Evolutionary conservation across 2,797 vertebrate species (phyloP).

Genomic region (Amazona ochrocephala): DNA sequence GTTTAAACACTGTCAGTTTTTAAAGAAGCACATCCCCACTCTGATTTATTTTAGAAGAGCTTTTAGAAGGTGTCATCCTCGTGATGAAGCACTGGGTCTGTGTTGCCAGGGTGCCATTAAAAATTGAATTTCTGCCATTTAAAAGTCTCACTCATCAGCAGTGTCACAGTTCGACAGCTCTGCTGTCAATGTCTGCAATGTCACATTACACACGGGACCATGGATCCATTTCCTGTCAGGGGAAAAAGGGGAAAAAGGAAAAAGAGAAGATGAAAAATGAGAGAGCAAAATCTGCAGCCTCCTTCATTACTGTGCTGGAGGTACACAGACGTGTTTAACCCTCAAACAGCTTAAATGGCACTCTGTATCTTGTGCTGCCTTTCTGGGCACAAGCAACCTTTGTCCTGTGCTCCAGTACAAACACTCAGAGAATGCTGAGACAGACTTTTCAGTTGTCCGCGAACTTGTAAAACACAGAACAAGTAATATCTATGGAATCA

Average conservation of each 20-base stretch:
- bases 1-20: constrained; percentile 1
- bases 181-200: background rate
- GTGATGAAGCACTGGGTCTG: constrained; percentile 62
- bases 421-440: background rate
- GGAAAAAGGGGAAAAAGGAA: background rate
- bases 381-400: background rate
- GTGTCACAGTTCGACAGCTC: constrained; percentile 60
- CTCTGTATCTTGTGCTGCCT: background rate
- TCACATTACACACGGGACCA: constrained; percentile 37
- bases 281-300: background rate
- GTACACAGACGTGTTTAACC: background rate
- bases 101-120: constrained; percentile 62
- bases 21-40: constrained; percentile 1
- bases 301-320: background rate
- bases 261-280: background rate
- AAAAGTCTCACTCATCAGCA: constrained; percentile 62
- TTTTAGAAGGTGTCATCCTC: constrained; percentile 64
- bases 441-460: background rate
- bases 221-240: constrained; percentile 41
- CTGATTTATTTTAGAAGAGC: constrained; percentile 67
- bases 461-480: background rate
- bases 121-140: constrained; percentile 59
- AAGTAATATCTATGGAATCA: background rate
- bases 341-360: background rate
- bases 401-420: background rate